Evolutionary conservation across 2,113 vertebrate genomes (phyloP).

Genomic region (Corythoichthys haematopterus): DNA sequence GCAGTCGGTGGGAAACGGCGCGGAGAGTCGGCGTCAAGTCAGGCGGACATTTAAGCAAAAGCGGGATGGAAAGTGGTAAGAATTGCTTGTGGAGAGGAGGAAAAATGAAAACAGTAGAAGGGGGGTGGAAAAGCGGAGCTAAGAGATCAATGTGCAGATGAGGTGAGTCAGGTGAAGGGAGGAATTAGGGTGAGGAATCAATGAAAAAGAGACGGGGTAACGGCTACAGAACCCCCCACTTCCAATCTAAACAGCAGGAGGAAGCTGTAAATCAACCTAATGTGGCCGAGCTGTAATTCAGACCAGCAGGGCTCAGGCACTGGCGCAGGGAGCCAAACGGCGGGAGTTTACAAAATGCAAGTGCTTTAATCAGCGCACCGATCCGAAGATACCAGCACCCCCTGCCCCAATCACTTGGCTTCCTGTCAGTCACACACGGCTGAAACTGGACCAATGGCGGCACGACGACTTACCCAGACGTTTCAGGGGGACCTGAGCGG

Average conservation of each 20-base stretch:
- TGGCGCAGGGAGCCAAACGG: slow-evolving; percentile 46
- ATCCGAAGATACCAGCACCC: slow-evolving; percentile 68
- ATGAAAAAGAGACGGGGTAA: slow-evolving; percentile 14
- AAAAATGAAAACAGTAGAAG: not conserved
- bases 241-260: slow-evolving; percentile 72
- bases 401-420: slow-evolving; percentile 71
- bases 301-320: slow-evolving; percentile 69
- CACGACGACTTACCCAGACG: slow-evolving; percentile 37
- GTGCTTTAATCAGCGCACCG: slow-evolving; percentile 73
- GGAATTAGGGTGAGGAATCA: slow-evolving; percentile 26
- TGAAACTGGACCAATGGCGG: slow-evolving; percentile 60
- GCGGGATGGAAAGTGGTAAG: not conserved
- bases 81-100: not conserved
- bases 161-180: slow-evolving; percentile 17
- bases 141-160: slow-evolving; percentile 7
- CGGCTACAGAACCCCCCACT: slow-evolving; percentile 40
- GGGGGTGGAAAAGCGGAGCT: not conserved
- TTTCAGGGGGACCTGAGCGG: slow-evolving; percentile 38
- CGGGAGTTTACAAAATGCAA: slow-evolving; percentile 61
- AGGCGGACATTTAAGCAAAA: slow-evolving; percentile 18
- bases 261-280: slow-evolving; percentile 79
- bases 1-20: slow-evolving; percentile 25
- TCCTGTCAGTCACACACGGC: slow-evolving; percentile 75
- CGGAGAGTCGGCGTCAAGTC: slow-evolving; percentile 36
- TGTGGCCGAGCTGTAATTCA: slow-evolving; percentile 70